Evolutionary conservation across 2,113 vertebrate genomes (phyloP).

Genomic region (Puffinus mauretanicus): DNA sequence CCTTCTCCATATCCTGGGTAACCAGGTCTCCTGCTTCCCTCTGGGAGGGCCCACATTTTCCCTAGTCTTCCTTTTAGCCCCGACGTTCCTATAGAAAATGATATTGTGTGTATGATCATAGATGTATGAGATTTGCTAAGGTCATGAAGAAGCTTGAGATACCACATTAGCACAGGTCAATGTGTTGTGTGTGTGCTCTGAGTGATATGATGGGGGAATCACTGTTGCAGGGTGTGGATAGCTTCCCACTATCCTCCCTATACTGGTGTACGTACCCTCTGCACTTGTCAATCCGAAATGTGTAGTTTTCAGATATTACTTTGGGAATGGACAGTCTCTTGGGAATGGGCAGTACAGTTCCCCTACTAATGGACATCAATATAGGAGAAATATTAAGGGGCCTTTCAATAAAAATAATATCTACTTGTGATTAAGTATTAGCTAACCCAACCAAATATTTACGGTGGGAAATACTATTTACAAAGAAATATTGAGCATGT

Average conservation of each 20-base stretch:
- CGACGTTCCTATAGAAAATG: background rate
- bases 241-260: background rate
- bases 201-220: background rate
- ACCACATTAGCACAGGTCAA: background rate
- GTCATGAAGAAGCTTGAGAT: background rate
- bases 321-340: background rate
- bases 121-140: background rate
- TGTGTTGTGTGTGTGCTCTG: fast-evolving
- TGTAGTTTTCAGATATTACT: background rate
- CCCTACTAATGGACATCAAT: background rate
- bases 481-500: background rate
- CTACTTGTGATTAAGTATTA: background rate
- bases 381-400: background rate
- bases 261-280: background rate
- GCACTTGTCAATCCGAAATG: background rate
- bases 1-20: too few species aligned
- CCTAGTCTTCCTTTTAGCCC: too few species aligned
- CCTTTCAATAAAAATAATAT: background rate
- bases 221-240: fast-evolving
- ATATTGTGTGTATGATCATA: background rate
- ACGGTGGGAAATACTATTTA: background rate
- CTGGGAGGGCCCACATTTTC: too few species aligned
- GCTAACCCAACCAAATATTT: background rate
- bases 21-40: too few species aligned
- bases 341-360: background rate